A percentile compares a stretch with the other conserved stretches of the same genome.
These are phyloP conservation scores for Trissonchulus latispiculum DNA, from an alignment of 2,888 invertebrate species.

Conservation along the genomic window DNA sequence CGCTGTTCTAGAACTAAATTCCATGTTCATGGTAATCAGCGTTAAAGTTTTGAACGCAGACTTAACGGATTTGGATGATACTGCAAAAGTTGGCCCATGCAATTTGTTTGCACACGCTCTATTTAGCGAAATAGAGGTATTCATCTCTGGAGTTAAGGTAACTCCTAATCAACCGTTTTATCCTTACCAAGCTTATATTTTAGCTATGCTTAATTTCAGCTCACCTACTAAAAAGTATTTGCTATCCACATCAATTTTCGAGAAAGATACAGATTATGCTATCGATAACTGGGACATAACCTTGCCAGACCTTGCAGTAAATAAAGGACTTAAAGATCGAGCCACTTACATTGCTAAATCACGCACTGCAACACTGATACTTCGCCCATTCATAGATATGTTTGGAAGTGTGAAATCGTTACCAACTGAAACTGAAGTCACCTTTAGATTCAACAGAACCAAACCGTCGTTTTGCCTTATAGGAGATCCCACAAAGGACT, in stretches of 20 bases:
- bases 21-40: neutral
- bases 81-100: neutral
- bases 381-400: neutral
- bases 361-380: neutral
- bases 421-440: neutral
- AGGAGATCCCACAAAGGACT: neutral
- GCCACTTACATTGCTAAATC: neutral
- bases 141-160: neutral
- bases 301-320: neutral
- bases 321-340: neutral
- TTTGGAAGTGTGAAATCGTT: neutral
- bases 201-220: neutral
- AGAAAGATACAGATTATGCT: neutral
- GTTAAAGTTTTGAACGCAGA: neutral
- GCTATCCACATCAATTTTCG: neutral
- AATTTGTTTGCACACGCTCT: constrained; percentile 1
- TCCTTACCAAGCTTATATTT: neutral
- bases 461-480: constrained; percentile 1
- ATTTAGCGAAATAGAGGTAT: neutral
- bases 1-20: neutral
- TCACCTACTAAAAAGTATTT: neutral
- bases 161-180: neutral
- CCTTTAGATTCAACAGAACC: neutral
- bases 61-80: neutral
- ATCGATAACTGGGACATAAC: too few relatives aligned